phyloP scores from a whole-genome alignment of 2,113 vertebrate genomes.

The Tychaedon coryphoeus region DNA sequence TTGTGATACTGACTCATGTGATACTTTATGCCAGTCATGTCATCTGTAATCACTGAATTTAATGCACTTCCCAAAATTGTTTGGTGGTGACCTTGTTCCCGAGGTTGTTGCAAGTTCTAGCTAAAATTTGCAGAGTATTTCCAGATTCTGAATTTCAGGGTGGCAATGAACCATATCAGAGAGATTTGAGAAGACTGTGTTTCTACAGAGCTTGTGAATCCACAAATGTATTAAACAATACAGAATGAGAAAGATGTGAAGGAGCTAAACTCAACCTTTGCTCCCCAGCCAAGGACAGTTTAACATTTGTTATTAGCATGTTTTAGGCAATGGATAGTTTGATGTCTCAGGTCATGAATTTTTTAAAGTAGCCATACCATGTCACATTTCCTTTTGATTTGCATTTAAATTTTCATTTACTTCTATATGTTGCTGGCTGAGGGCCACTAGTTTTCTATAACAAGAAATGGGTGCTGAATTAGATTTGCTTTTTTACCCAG shows the following conservation, averaged over 20 bases:
- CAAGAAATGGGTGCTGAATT: slow-evolving; percentile 59
- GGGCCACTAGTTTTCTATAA: slow-evolving; percentile 50
- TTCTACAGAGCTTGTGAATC: not conserved
- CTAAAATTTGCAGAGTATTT: not conserved
- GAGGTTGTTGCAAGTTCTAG: not conserved
- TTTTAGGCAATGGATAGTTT: slow-evolving; percentile 52
- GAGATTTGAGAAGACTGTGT: not conserved
- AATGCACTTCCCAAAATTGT: not conserved
- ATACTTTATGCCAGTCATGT: not conserved
- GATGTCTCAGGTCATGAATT: slow-evolving; percentile 48
- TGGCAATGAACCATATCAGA: not conserved
- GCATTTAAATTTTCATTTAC: slow-evolving; percentile 68
- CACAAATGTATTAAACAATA: not conserved
- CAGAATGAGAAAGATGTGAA: not conserved
- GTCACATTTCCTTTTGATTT: slow-evolving; percentile 52
- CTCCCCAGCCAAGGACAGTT: slow-evolving; percentile 43
- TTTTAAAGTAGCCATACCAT: slow-evolving; percentile 44
- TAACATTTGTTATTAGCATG: slow-evolving; percentile 51
- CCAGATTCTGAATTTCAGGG: not conserved
- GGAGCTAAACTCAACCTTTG: slow-evolving; percentile 1
- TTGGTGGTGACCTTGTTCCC: not conserved
- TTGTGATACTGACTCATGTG: not conserved
- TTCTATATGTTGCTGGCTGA: slow-evolving; percentile 46
- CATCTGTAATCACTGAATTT: not conserved
- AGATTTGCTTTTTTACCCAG: not conserved